Evolutionary conservation across 2,888 invertebrate species (phyloP).

Genomic region (Linyphia triangularis): DNA sequence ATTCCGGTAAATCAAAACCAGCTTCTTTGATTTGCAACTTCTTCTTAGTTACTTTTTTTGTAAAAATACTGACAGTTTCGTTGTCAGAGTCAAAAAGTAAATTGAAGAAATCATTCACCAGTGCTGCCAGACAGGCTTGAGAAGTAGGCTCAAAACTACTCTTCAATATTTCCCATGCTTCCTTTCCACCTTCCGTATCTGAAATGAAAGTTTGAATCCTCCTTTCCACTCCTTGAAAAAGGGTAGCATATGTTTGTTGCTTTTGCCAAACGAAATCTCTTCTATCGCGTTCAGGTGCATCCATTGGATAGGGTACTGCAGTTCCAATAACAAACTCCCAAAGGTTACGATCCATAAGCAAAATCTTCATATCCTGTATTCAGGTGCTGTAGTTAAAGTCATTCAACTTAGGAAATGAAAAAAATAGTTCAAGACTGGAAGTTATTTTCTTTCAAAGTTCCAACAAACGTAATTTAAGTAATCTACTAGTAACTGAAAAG

Average conservation of each 20-base stretch:
- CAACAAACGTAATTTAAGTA: too few relatives aligned
- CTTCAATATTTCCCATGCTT: background rate
- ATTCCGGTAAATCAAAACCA: background rate
- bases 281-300: background rate
- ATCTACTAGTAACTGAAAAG: too few relatives aligned
- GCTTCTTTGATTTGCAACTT: background rate
- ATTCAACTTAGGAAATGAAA: too few relatives aligned
- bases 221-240: background rate
- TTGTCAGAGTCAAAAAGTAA: background rate
- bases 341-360: background rate
- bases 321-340: conserved; percentile 9
- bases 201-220: background rate
- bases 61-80: background rate
- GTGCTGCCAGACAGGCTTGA: background rate
- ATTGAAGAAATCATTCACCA: background rate
- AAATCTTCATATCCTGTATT: background rate
- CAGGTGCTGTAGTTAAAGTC: too few relatives aligned
- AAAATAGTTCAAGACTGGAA: too few relatives aligned
- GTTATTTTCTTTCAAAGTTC: too few relatives aligned
- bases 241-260: background rate
- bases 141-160: too few relatives aligned
- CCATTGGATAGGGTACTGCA: background rate
- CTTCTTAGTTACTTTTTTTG: background rate
- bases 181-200: background rate
- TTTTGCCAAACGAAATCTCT: background rate